phyloP scores from a whole-genome alignment of 2,797 vertebrate genomes.

The Platalea minor region DNA sequence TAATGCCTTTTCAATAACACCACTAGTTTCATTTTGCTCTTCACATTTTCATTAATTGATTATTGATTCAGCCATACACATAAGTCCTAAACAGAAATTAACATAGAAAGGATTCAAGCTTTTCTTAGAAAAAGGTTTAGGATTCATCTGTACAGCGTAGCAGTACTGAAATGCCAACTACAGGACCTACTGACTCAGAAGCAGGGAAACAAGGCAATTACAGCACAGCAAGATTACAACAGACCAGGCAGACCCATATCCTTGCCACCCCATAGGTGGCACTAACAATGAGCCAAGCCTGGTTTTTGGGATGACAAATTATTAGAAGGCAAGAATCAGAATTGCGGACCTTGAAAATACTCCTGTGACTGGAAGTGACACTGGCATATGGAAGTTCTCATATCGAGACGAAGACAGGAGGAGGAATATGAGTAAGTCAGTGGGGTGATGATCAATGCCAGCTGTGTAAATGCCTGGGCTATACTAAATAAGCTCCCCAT shows the following conservation, averaged over 20 bases:
- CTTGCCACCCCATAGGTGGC: neutral
- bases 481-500: neutral
- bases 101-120: neutral
- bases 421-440: accelerated
- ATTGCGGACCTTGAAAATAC: neutral
- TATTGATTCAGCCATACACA: neutral
- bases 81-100: neutral
- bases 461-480: neutral
- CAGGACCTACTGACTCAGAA: neutral
- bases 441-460: accelerated
- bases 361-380: neutral
- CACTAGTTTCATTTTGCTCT: neutral
- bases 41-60: neutral
- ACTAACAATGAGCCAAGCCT: neutral
- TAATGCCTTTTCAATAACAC: neutral
- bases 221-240: neutral
- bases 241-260: neutral
- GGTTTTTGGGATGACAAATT: accelerated
- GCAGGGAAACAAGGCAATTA: neutral
- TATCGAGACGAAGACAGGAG: neutral
- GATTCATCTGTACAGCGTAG: neutral
- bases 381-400: neutral
- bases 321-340: neutral
- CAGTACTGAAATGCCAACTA: neutral
- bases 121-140: neutral